Evolutionary conservation across 1,140 invertebrate genomes (phyloP), one percentile per base, ranked within the genome.

Genomic region (Aphaenogaster ashmeadi): DNA sequence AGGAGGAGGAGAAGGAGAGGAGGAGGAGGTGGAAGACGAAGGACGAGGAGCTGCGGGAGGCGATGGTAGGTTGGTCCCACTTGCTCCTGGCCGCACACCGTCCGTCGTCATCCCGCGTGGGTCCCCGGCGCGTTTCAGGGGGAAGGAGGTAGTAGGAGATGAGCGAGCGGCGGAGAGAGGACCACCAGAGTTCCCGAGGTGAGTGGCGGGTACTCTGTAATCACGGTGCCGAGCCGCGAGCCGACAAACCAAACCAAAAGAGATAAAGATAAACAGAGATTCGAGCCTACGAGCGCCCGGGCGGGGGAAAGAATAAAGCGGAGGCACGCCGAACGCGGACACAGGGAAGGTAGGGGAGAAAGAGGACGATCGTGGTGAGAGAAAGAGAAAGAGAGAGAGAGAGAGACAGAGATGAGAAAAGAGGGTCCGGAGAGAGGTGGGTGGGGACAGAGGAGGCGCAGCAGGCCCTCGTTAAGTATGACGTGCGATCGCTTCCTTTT

Each of bases 221-320:
- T 95, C 95, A 95, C 93, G 93, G 93, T 93, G 94, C 93, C 93
- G 92, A 94, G 94, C 94, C 94, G 94, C 94, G 93, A 94, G 95
- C 94, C 94, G 95, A 95, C 95, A 95, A 95, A 95, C 94, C 93
- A 94, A 95, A 95, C 93, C 93, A 95, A 95, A 95, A 95, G 93
- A 95, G 94, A 95, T 95, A 95, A 95, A 95, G 94, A 95, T 95
- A 95, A 95, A 95, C 95, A 95, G 94, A 94, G 94, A 95, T 95
- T 95, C 93, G 93, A 94, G 93, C 92, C 92, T 94, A 94, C 91
- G 93, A 94, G 93, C 91, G 92, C 88, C 93, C 69, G 56, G 93
- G 93, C 92, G 91, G 94, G 77, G 89, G 84, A 88, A 87, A 84
- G 91, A 92, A 92, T 87, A 87, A 87, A 89, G 90, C 50, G 58